phyloP scores from a whole-genome alignment of 2,888 invertebrate genomes.

The Thymelicus acteon region DNA sequence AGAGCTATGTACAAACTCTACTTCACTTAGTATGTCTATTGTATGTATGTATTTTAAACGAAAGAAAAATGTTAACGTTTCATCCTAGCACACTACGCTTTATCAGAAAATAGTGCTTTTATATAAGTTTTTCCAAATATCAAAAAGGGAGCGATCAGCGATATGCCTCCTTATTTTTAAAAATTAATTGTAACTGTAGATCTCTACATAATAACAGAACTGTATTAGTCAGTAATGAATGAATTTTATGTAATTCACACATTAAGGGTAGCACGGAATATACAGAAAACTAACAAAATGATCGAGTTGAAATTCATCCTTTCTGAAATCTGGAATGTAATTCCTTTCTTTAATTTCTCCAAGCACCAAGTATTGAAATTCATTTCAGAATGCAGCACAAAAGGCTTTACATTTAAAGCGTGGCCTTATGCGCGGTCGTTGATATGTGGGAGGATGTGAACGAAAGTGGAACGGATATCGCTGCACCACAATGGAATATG shows the following conservation, averaged over 20 bases:
- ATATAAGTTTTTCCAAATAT: too few species aligned
- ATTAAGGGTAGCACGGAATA: not conserved
- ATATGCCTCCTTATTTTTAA: too few species aligned
- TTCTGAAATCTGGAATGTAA: slow-evolving; percentile 10
- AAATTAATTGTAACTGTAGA: too few species aligned
- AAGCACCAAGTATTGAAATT: slow-evolving; percentile 15
- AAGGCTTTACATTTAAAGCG: slow-evolving; percentile 34
- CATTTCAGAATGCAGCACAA: slow-evolving; percentile 27
- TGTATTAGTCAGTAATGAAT: not conserved
- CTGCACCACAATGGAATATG: slow-evolving; percentile 62
- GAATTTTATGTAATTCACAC: too few species aligned
- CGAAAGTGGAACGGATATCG: slow-evolving; percentile 80
- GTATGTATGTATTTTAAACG: too few species aligned
- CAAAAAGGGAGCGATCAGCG: too few species aligned
- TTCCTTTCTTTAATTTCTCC: slow-evolving; percentile 17
- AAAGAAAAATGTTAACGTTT: too few species aligned
- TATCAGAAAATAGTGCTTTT: too few species aligned
- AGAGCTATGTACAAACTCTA: too few species aligned
- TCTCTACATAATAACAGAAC: too few species aligned
- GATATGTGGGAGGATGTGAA: slow-evolving; percentile 49
- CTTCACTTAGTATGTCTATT: too few species aligned
- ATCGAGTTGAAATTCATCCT: not conserved
- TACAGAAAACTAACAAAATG: not conserved
- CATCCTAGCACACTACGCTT: too few species aligned
- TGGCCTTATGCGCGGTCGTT: slow-evolving; percentile 37